These are phyloP conservation scores for Cricetomys ansorgei DNA, from an alignment of 2,113 vertebrate species.

Conservation along the genomic window DNA sequence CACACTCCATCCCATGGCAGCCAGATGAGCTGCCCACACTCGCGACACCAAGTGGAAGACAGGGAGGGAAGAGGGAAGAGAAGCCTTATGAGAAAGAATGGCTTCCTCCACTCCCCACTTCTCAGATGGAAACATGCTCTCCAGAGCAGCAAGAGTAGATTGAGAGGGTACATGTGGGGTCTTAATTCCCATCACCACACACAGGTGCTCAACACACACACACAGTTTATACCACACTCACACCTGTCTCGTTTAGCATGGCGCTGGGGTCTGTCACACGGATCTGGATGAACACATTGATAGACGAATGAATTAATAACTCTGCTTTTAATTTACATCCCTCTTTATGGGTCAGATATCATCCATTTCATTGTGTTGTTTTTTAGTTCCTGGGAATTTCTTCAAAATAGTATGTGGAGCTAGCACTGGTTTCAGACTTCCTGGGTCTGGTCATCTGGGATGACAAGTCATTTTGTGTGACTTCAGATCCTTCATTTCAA, in stretches of 20 bases:
- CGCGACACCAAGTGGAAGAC: not conserved
- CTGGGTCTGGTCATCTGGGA: conserved; percentile 58
- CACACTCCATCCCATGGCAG: rapidly evolving
- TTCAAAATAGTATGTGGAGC: conserved; percentile 43
- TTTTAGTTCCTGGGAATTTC: conserved; percentile 52
- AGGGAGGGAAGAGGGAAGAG: not conserved
- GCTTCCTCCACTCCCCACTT: rapidly evolving
- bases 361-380: not conserved
- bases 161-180: rapidly evolving
- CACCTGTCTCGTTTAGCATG: not conserved
- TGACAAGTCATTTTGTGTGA: conserved; percentile 48
- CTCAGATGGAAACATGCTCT: not conserved
- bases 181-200: not conserved
- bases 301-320: not conserved
- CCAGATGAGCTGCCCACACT: rapidly evolving
- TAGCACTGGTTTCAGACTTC: conserved; percentile 32
- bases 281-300: not conserved
- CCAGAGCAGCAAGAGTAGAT: not conserved
- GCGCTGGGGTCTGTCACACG: not conserved
- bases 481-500: conserved; percentile 67
- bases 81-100: rapidly evolving
- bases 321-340: not conserved
- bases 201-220: not conserved
- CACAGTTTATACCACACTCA: not conserved
- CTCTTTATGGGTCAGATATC: conserved; percentile 6